Evolutionary conservation across 2,797 vertebrate genomes (phyloP).

Genomic region (Antrozous pallidus): DNA sequence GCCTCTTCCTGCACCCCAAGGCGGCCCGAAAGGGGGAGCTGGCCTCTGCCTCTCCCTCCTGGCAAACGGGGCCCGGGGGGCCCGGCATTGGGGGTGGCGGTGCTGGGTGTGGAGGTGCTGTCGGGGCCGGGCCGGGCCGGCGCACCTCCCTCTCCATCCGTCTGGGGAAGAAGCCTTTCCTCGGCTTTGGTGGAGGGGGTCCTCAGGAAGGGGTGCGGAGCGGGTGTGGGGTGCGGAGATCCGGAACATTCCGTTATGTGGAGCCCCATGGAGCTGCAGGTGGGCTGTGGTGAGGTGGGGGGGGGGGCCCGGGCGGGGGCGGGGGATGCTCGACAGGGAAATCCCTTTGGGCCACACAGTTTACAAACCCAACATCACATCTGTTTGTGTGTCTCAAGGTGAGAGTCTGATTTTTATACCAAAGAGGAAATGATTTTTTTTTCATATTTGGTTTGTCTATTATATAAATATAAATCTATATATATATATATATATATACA

Average conservation of each 20-base stretch:
- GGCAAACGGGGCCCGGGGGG: not conserved
- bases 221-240: not conserved
- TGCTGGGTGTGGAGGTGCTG: not conserved
- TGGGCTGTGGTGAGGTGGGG: not conserved
- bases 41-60: not conserved
- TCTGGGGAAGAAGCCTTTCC: not conserved
- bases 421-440: slow-evolving; percentile 80
- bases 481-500: slow-evolving; percentile 62
- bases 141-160: not conserved
- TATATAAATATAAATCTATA: slow-evolving; percentile 69
- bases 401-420: slow-evolving; percentile 74
- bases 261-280: not conserved
- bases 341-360: slow-evolving; percentile 67
- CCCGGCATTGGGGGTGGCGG: not conserved
- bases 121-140: not conserved
- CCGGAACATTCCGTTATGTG: rapidly evolving
- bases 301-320: not conserved
- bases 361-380: slow-evolving; percentile 73
- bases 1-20: not conserved
- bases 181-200: not conserved
- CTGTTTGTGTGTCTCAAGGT: slow-evolving; percentile 77
- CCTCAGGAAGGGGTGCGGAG: not conserved
- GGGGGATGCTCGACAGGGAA: slow-evolving; percentile 76
- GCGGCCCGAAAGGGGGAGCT: not conserved
- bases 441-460: slow-evolving; percentile 69